Percentiles rank a stretch among this genome's conserved stretches.
These are phyloP conservation scores for Lophotis ruficrista DNA, from an alignment of 2,113 vertebrate genomes.

Conservation along the genomic window DNA sequence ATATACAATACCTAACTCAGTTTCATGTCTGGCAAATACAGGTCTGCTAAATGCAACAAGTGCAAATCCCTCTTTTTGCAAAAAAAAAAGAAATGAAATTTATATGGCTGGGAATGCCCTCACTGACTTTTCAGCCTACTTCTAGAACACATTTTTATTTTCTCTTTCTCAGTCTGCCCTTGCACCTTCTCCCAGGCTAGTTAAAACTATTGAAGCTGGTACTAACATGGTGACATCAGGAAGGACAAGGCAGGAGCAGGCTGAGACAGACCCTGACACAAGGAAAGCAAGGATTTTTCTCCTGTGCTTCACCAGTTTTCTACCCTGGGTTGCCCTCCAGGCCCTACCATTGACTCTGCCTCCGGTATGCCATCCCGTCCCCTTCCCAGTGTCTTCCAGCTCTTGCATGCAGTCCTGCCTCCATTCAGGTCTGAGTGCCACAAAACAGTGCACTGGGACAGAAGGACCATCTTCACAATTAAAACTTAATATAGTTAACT, in stretches of 20 bases:
- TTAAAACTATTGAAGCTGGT: not conserved
- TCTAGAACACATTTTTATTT: not conserved
- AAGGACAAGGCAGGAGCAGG: not conserved
- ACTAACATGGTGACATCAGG: not conserved
- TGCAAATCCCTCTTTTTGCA: not conserved
- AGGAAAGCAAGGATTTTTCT: not conserved
- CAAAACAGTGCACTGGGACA: not conserved
- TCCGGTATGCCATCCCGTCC: fast-evolving
- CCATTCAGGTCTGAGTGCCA: not conserved
- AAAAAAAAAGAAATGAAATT: not conserved
- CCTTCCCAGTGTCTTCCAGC: not conserved
- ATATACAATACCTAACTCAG: not conserved
- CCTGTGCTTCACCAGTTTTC: not conserved
- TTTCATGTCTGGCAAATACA: not conserved
- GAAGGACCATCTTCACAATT: not conserved
- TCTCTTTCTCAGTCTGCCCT: not conserved
- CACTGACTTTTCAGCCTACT: not conserved
- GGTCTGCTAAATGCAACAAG: not conserved
- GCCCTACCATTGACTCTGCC: not conserved
- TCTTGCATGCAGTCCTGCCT: not conserved
- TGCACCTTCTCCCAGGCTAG: not conserved
- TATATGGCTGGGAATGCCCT: not conserved
- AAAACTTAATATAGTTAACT: not conserved
- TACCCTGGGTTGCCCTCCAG: not conserved
- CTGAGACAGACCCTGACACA: not conserved